Evolutionary conservation across 2,113 vertebrate genomes (phyloP).

Genomic region (Piprites chloris): DNA sequence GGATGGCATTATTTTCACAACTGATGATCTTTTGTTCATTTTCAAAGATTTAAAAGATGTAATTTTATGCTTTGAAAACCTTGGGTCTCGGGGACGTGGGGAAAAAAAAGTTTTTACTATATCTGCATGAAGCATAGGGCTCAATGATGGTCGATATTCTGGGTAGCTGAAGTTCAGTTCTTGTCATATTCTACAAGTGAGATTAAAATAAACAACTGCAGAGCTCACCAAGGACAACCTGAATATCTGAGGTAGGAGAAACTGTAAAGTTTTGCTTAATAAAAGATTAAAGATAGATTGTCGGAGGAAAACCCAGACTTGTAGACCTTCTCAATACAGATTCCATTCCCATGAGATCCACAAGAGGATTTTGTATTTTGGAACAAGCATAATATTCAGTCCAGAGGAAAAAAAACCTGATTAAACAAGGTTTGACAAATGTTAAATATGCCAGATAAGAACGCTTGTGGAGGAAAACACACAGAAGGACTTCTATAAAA

Average conservation of each 20-base stretch:
- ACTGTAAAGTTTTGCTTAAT: neutral
- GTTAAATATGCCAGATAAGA: neutral
- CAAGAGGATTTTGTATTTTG: neutral
- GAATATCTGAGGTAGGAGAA: neutral
- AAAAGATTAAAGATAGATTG: neutral
- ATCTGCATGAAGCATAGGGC: neutral
- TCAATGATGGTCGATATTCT: neutral
- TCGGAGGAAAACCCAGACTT: neutral
- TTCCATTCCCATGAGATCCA: neutral
- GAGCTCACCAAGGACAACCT: neutral
- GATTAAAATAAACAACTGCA: neutral
- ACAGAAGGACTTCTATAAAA: neutral
- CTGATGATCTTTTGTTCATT: neutral
- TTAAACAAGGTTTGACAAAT: neutral
- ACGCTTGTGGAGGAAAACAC: neutral
- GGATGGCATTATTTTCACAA: neutral
- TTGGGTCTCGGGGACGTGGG: neutral
- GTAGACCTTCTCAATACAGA: neutral
- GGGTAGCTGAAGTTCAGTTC: neutral
- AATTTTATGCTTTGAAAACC: neutral
- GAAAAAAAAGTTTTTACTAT: neutral
- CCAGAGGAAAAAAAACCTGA: neutral
- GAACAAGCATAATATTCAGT: neutral
- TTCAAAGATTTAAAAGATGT: neutral
- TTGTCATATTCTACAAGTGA: neutral